Base-by-base conservation (phyloP, 2,113 vertebrate species). In the Bothrops jararaca region DNA sequence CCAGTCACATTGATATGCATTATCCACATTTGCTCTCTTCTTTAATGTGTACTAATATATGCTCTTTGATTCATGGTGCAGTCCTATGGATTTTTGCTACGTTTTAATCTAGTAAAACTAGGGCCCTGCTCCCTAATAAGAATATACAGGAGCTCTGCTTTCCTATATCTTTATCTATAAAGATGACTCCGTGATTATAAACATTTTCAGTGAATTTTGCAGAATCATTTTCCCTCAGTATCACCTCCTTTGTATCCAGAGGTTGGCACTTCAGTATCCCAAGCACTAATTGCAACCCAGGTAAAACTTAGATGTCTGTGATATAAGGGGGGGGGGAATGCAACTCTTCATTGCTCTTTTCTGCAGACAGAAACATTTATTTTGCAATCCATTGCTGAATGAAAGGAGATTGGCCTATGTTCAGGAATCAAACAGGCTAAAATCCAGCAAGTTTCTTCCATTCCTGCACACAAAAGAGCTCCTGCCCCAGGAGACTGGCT, bases 361-460 rank as follows among this genome's bases (percentile, higher is more conserved):
- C 54, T 53, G 42, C 9, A 74, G 10, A 42, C 26, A 53, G 69
- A 11, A 34, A 13, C 52, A 20, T 29, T 60, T 50, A 90, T 42
- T 34, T 42, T 48, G 7, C 42, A 58, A 34, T 90, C 50, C 39
- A 15, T 18, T 39, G 13, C n/a, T 42, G 29, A 64, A 86, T 2
- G n/a, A 15, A 60, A 90, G 45, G 22, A 34, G 7, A 60, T 9
- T 20, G 94, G 42, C 94, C 34, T 42, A 88, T 85, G 7, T 60
- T 90, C 88, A 29, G 74, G 89, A 85, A 39, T 89, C 15, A 95
- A 92, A 34, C 34, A 93, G 93, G 93, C 74, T 29, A 45, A 96
- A 96, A 56, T 94, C 53, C 64, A 94, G n/a, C 24, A 85, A 85
- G 24, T 60, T 9, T 88, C 93, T 89, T 58, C 90, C 15, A 94